phyloP scores from a whole-genome alignment of 1,140 invertebrate species.

The Calycopis cecrops region DNA sequence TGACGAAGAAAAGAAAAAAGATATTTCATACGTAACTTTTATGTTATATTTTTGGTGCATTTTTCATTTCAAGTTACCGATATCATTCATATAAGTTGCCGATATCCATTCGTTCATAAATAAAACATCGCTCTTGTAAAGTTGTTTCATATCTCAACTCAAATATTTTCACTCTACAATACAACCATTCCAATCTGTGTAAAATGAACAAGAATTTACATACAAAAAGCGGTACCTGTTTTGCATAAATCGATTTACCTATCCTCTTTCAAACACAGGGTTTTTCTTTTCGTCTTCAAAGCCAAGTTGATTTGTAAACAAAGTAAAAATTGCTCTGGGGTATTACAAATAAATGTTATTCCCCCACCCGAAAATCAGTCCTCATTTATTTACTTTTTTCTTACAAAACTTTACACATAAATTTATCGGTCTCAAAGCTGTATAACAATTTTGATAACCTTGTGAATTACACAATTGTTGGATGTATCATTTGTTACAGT shows the following conservation, averaged over 20 bases:
- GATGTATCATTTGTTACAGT: background rate
- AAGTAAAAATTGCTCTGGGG: constrained; percentile 66
- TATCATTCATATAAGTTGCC: no score
- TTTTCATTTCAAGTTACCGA: background rate
- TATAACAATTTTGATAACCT: constrained; percentile 1
- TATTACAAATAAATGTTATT: constrained; percentile 66
- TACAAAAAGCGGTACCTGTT: constrained; percentile 68
- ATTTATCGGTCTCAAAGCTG: constrained; percentile 9
- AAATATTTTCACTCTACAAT: constrained; percentile 37
- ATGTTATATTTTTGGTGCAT: no score
- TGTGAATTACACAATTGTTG: background rate
- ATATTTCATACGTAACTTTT: no score
- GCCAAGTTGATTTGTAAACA: constrained; percentile 69
- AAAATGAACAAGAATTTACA: constrained; percentile 69
- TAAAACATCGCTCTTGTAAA: constrained; percentile 6
- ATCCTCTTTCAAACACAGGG: constrained; percentile 59
- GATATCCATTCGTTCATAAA: constrained; percentile 3
- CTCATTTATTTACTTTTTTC: constrained; percentile 18
- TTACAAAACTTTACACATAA: constrained; percentile 20
- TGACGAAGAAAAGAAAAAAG: background rate
- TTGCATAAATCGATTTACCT: constrained; percentile 71
- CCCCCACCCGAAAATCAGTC: constrained; percentile 21
- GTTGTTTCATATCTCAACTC: constrained; percentile 15
- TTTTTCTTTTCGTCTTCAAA: constrained; percentile 63
- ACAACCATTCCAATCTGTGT: constrained; percentile 63